Conservation (phyloP, 2,888 invertebrate genomes). For the Malthinus seriepunctatus region DNA sequence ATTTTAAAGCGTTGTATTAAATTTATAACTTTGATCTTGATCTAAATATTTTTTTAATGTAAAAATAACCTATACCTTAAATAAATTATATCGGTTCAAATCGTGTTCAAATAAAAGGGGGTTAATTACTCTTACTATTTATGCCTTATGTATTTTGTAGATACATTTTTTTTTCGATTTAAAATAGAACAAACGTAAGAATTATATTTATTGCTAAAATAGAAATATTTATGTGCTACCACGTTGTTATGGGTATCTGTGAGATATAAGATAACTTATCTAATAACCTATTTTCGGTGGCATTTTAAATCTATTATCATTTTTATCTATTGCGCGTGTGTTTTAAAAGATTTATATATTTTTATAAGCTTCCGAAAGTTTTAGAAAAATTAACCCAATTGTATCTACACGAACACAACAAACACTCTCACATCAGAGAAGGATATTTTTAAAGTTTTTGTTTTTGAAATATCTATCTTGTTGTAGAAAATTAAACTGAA, state of each 20-base stretch:
- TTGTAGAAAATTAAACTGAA: background rate
- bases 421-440: too few relatives aligned
- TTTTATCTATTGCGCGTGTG: background rate
- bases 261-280: slow-evolving; percentile 1
- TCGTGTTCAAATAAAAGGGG: too few relatives aligned
- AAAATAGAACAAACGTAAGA: slow-evolving; percentile 1
- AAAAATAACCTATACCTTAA: too few relatives aligned
- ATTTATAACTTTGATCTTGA: too few relatives aligned
- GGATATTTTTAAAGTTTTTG: background rate
- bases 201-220: background rate
- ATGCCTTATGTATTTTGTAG: background rate
- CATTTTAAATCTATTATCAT: slow-evolving; percentile 2
- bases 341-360: background rate
- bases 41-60: too few relatives aligned
- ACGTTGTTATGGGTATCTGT: background rate
- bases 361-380: slow-evolving; percentile 5
- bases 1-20: too few relatives aligned
- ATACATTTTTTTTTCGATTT: background rate
- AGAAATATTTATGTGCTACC: too few relatives aligned
- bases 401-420: background rate
- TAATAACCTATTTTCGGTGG: slow-evolving; percentile 4
- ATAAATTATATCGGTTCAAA: too few relatives aligned
- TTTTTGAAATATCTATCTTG: background rate
- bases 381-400: background rate
- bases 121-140: too few relatives aligned